phyloP scores from a whole-genome alignment of 2,888 invertebrate species.

The Ecliptopera silaceata region DNA sequence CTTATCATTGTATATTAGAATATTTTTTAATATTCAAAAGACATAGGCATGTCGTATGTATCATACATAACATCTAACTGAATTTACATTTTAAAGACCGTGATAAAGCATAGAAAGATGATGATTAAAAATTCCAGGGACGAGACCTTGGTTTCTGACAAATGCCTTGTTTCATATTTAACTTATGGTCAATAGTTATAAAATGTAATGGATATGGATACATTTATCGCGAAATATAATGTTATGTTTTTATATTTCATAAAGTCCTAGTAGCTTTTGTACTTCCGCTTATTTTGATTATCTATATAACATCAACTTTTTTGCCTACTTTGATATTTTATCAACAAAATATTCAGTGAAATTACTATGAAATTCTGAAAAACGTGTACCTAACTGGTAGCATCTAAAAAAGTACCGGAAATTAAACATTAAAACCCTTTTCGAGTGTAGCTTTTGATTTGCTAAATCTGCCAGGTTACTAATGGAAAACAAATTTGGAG shows the following conservation, averaged over 20 bases:
- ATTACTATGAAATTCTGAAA: neutral
- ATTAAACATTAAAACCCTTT: conserved; percentile 6
- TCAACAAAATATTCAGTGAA: too few species aligned
- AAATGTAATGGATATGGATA: too few species aligned
- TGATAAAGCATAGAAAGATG: conserved; percentile 45
- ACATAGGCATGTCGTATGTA: conserved; percentile 33
- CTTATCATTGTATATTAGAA: neutral
- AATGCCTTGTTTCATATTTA: too few species aligned
- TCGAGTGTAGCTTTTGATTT: conserved; percentile 5
- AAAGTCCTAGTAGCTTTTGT: too few species aligned
- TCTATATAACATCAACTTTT: too few species aligned
- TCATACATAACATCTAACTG: conserved; percentile 41
- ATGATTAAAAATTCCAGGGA: conserved; percentile 37
- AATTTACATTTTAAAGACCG: conserved; percentile 38
- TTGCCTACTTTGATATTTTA: too few species aligned
- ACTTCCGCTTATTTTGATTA: too few species aligned
- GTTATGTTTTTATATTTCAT: too few species aligned
- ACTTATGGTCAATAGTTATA: too few species aligned
- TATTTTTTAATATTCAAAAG: conserved; percentile 41
- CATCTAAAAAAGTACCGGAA: neutral
- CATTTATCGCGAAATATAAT: too few species aligned
- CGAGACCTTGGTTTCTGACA: conserved; percentile 2
- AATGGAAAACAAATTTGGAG: conserved; percentile 22
- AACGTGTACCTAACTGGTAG: neutral
- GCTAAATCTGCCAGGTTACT: conserved; percentile 17